phyloP scores from a whole-genome alignment of 1,140 invertebrate species.

The Maniola jurtina region DNA sequence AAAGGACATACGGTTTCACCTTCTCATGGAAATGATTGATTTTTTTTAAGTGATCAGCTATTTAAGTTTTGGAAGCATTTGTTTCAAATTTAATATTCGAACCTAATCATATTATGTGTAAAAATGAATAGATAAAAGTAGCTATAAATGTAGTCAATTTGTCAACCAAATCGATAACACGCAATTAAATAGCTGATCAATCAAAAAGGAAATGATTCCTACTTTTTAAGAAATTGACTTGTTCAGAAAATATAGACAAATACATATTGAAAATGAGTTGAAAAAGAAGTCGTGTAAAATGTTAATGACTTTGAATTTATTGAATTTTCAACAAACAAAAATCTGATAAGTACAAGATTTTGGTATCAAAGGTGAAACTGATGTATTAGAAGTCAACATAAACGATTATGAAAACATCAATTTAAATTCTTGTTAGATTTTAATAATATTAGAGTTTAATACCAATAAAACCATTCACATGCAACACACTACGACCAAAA shows the following conservation, averaged over 20 bases:
- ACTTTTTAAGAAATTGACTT: too few relatives aligned
- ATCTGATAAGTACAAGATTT: slow-evolving; percentile 13
- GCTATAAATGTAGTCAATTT: too few relatives aligned
- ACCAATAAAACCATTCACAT: slow-evolving; percentile 51
- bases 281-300: too few relatives aligned
- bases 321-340: slow-evolving; percentile 4
- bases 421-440: slow-evolving; percentile 27
- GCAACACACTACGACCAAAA: slow-evolving; percentile 63
- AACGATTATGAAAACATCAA: slow-evolving; percentile 28
- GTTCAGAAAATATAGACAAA: too few relatives aligned
- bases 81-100: too few relatives aligned
- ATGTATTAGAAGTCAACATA: slow-evolving; percentile 22
- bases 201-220: too few relatives aligned
- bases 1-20: slow-evolving; percentile 44
- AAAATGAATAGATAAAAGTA: too few relatives aligned
- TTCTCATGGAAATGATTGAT: slow-evolving; percentile 2
- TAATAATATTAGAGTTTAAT: slow-evolving; percentile 26
- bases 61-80: neutral
- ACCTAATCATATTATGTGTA: too few relatives aligned
- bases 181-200: too few relatives aligned
- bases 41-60: neutral
- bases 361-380: slow-evolving; percentile 33
- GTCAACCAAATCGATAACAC: too few relatives aligned
- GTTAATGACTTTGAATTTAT: neutral
- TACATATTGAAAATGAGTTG: too few relatives aligned